These are phyloP conservation scores for Dascyllus trimaculatus DNA, from an alignment of 2,113 vertebrate species.

Conservation along the genomic window DNA sequence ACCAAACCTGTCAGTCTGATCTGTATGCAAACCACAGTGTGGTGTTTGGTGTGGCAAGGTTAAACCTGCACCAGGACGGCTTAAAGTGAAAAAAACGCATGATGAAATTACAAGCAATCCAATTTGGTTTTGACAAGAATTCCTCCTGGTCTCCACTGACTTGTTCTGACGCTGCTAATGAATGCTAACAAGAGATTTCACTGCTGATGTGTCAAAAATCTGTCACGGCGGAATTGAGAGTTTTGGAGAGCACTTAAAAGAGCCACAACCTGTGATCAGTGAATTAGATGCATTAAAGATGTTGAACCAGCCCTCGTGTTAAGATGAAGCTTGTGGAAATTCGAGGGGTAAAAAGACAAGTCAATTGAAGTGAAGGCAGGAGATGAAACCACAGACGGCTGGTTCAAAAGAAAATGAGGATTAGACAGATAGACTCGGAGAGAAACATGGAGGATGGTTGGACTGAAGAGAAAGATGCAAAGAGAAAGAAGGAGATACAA, in stretches of 20 bases:
- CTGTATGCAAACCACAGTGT: conserved; percentile 35
- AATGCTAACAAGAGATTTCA: conserved; percentile 54
- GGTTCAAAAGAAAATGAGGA: conserved; percentile 53
- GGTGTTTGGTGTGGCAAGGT: conserved; percentile 44
- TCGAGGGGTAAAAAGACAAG: conserved; percentile 14
- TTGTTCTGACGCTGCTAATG: conserved; percentile 28
- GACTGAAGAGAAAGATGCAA: background rate
- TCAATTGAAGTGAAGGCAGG: conserved; percentile 37
- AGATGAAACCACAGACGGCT: conserved; percentile 30
- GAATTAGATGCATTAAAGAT: background rate
- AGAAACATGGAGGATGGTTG: background rate
- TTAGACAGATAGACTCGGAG: conserved; percentile 34
- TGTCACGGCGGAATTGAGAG: background rate
- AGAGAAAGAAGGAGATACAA: background rate
- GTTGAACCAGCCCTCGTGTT: conserved; percentile 6
- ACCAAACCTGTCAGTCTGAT: conserved; percentile 8
- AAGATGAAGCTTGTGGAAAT: conserved; percentile 11
- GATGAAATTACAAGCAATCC: conserved; percentile 68
- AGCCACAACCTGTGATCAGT: background rate
- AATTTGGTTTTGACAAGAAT: conserved; percentile 45
- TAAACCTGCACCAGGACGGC: conserved; percentile 38
- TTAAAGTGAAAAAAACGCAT: conserved; percentile 21
- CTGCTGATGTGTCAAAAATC: conserved; percentile 25
- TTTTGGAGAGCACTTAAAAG: conserved; percentile 24
- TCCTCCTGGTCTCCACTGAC: conserved; percentile 38